A percentile compares a stretch with the other conserved stretches of the same genome.
phyloP scores from a whole-genome alignment of 2,113 vertebrate species.

The Microcebus lehilahytsara region DNA sequence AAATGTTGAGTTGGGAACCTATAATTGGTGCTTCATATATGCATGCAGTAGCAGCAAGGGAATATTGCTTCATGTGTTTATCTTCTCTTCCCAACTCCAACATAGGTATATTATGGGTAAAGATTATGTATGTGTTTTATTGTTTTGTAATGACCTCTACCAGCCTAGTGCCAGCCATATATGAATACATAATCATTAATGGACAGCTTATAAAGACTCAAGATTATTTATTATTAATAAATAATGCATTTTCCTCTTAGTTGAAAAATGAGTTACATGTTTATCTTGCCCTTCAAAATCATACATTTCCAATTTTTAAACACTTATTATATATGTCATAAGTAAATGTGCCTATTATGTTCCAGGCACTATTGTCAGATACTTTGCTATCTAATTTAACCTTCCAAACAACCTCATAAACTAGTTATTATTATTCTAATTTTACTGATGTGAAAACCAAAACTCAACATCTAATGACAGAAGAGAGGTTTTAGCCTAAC shows the following conservation, averaged over 20 bases:
- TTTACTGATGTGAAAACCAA: not conserved
- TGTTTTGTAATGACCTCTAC: not conserved
- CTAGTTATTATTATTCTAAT: not conserved
- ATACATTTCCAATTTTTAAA: not conserved
- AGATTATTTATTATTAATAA: not conserved
- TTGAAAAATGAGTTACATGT: not conserved
- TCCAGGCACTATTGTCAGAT: not conserved
- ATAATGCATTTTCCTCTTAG: not conserved
- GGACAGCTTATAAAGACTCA: not conserved
- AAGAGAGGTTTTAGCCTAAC: not conserved
- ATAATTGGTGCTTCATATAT: not conserved
- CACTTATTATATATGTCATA: not conserved
- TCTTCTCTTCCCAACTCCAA: not conserved
- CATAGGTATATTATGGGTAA: not conserved
- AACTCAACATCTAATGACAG: not conserved
- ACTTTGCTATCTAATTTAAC: not conserved
- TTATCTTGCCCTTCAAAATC: not conserved
- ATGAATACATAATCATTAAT: not conserved
- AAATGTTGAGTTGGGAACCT: not conserved
- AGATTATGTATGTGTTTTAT: not conserved
- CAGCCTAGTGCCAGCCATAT: not conserved
- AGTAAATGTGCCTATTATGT: not conserved
- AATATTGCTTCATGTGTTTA: not conserved
- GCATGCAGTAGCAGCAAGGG: not conserved
- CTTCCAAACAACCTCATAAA: not conserved